These are phyloP conservation scores for Neolamprologus ventralis DNA, from an alignment of 2,113 vertebrate genomes.

Conservation along the genomic window DNA sequence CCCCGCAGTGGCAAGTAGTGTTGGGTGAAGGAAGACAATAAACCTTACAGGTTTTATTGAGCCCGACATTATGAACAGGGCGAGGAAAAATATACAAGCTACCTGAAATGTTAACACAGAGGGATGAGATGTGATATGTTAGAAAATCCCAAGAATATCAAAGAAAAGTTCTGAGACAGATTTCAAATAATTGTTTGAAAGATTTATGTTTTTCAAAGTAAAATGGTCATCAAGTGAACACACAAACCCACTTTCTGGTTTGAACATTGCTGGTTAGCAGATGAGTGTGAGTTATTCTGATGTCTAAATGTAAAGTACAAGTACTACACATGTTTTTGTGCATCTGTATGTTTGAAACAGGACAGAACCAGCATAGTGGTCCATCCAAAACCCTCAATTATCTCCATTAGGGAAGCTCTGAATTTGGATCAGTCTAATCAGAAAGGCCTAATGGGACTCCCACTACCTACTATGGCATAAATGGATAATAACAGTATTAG, in stretches of 20 bases:
- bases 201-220: background rate
- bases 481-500: constrained; percentile 9
- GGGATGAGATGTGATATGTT: background rate
- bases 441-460: background rate
- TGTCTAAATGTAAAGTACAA: background rate
- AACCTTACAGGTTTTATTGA: background rate
- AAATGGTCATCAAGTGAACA: background rate
- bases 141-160: background rate
- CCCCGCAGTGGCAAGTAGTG: background rate
- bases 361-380: background rate
- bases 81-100: background rate
- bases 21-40: background rate
- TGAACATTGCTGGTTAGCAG: background rate
- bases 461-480: background rate
- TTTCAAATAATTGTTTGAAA: background rate
- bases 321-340: background rate
- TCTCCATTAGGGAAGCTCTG: background rate
- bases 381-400: background rate
- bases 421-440: constrained; percentile 1
- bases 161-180: background rate
- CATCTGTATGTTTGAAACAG: background rate
- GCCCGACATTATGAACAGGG: background rate
- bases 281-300: background rate
- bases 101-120: background rate
- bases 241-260: background rate